Percentiles rank a stretch among this genome's conserved stretches.
These are phyloP conservation scores for Limnephilus rhombicus DNA, from an alignment of 2,888 invertebrate genomes.

Conservation along the genomic window DNA sequence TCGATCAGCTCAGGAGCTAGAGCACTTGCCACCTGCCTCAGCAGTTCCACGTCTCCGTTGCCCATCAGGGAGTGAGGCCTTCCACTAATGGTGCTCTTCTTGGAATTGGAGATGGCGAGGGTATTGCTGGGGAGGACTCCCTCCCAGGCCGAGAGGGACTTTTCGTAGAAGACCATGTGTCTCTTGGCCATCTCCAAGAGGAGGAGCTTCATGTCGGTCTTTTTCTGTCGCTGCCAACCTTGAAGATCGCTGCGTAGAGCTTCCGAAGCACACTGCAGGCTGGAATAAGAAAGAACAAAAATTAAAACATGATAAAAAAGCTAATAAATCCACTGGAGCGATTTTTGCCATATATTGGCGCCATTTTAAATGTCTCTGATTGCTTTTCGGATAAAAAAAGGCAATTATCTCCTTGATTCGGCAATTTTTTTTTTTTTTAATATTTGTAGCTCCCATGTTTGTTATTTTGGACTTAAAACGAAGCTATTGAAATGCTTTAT, in stretches of 20 bases:
- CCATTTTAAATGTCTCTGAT: no score
- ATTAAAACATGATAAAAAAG: background rate
- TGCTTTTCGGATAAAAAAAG: no score
- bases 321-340: no score
- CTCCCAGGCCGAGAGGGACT: constrained; percentile 79
- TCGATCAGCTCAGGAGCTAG: background rate
- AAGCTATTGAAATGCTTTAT: no score
- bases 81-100: background rate
- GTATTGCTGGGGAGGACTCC: constrained; percentile 68
- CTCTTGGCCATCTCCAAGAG: constrained; percentile 80
- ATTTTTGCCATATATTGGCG: no score
- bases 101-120: background rate
- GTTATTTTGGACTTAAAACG: no score
- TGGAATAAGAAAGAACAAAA: constrained; percentile 40
- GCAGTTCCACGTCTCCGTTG: background rate
- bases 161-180: constrained; percentile 82
- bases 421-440: no score
- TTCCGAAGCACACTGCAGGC: constrained; percentile 82
- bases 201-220: constrained; percentile 80
- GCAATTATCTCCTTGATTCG: no score
- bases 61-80: background rate
- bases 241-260: constrained; percentile 83
- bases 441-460: no score
- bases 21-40: background rate
- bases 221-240: constrained; percentile 82